Evolutionary conservation across 2,113 vertebrate genomes (phyloP), one percentile per base, ranked within the genome.

Genomic region (Misgurnus mizolepis): DNA sequence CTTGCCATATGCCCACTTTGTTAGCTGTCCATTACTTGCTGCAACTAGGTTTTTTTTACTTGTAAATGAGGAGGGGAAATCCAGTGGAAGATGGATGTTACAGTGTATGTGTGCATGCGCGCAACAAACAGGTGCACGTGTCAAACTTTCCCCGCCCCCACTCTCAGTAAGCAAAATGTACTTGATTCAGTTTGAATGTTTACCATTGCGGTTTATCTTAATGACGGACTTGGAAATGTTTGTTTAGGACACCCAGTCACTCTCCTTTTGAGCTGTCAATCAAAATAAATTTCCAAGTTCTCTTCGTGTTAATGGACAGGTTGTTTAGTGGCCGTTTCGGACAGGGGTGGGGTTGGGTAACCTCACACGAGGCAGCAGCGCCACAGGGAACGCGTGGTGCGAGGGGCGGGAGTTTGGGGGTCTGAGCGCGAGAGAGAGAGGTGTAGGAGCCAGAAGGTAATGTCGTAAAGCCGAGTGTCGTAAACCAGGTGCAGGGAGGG

Each of bases 401-500:
- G 62, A 75, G 68, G 80, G 68, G 81, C 77, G 82, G 70, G 82
- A 82, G 83, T 62, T 62, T 81, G 78, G 78, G 80, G 50, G 50
- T 65, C 69, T 68, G 82, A 64, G 67, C 55, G 77, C 39, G 64
- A 50, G 76, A 60, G 90, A 88, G 89, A 89, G 90, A 90, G 89
- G 90, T 91, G 87, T 86, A 86, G 53, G 84, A 78, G 83, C 65
- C 80, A 83, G 90, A 92, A 94, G 94, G 94, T 94, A 92, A 94
- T 94, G 94, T 92, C 91, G 92, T 94, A 95, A 94, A 94, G 88
- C 88, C 84, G 87, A 91, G 91, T 94, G 93, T 94, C 93, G 93
- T 94, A 94, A 94, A 95, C 92, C 93, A 93, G 95, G 95, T 95
- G 94, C 93, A 93, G 87, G 88, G 88, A 91, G 87, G 84, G 86